Conservation (phyloP, 1,140 invertebrate species). For the Heliconius nattereri region DNA sequence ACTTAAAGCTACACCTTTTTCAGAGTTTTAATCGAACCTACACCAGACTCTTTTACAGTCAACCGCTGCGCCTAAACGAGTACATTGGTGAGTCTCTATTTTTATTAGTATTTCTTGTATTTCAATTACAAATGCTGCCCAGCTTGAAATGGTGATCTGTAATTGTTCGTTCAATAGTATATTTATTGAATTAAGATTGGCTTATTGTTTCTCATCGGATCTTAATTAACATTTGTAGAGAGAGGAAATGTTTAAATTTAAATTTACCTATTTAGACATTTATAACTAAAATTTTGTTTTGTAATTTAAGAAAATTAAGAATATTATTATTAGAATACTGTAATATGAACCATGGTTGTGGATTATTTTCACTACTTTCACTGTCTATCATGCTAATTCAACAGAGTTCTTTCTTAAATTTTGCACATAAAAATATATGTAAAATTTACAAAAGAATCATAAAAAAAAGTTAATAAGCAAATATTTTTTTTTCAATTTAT, state of each 20-base stretch:
- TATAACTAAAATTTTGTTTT: not conserved
- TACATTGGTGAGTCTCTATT: not conserved
- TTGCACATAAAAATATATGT: too few species aligned
- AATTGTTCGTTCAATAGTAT: not conserved
- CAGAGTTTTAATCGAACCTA: too few species aligned
- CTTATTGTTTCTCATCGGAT: not conserved
- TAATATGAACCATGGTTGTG: too few species aligned
- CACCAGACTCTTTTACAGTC: too few species aligned
- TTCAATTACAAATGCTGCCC: slow-evolving; percentile 1
- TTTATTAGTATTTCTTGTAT: not conserved
- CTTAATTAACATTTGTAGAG: not conserved
- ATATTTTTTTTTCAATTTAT: too few species aligned
- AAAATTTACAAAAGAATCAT: too few species aligned
- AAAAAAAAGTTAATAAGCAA: too few species aligned
- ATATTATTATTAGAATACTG: too few species aligned
- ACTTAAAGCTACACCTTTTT: too few species aligned
- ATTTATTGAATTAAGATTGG: slow-evolving; percentile 3
- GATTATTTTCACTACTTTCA: too few species aligned
- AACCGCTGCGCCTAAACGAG: not conserved
- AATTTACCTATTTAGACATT: not conserved
- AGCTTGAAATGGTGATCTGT: not conserved
- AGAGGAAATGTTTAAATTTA: not conserved
- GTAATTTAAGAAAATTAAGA: not conserved
- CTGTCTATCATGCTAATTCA: too few species aligned
- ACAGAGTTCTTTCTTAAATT: too few species aligned